Conservation (phyloP, 2,113 vertebrate species). For the Mixornis gularis region DNA sequence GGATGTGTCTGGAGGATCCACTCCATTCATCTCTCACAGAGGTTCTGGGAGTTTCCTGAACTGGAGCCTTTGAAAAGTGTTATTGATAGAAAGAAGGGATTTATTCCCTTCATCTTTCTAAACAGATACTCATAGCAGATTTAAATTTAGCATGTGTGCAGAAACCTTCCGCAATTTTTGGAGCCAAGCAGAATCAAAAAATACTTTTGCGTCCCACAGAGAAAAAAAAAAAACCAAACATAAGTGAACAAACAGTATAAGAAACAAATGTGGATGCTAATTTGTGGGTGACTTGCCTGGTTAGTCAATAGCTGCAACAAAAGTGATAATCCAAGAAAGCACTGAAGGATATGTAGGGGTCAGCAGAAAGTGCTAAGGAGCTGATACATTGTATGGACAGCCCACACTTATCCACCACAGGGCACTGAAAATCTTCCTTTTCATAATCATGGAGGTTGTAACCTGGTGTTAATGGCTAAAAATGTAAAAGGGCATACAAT, state of each 20-base stretch:
- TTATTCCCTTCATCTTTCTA: not conserved
- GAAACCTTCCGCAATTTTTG: not conserved
- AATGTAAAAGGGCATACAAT: not conserved
- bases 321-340: not conserved
- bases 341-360: not conserved
- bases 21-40: not conserved
- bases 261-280: not conserved
- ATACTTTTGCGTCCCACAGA: not conserved
- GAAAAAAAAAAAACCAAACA: not conserved
- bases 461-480: not conserved
- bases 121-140: not conserved
- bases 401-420: not conserved
- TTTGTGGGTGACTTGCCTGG: not conserved
- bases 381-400: fast-evolving
- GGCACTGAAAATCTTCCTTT: not conserved
- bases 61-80: not conserved
- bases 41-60: not conserved
- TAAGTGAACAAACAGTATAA: not conserved
- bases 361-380: not conserved
- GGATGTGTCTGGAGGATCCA: not conserved
- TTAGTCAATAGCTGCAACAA: not conserved
- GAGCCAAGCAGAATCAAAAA: not conserved
- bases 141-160: not conserved
- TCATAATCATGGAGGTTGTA: not conserved
- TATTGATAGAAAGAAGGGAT: not conserved